These are phyloP conservation scores for Venturia canescens DNA, from an alignment of 1,140 invertebrate genomes.

Conservation along the genomic window DNA sequence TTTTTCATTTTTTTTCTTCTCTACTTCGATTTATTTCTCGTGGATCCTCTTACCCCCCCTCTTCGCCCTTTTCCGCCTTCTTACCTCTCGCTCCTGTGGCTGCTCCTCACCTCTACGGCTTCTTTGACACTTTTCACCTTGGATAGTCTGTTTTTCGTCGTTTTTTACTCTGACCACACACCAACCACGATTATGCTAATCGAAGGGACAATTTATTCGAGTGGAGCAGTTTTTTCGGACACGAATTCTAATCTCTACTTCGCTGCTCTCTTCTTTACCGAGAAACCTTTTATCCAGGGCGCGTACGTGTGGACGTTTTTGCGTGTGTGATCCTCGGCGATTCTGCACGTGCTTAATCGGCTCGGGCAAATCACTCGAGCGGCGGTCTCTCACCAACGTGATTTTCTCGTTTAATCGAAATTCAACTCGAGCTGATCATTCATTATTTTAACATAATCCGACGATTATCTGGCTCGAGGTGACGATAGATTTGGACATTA, in stretches of 20 bases:
- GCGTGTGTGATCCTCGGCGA: no score
- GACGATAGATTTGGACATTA: neutral
- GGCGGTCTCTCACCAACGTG: neutral
- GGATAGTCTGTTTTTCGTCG: no score
- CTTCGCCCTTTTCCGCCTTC: neutral
- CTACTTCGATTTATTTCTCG: neutral
- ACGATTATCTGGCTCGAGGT: neutral
- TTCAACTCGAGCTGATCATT: neutral
- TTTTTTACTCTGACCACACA: slow-evolving; percentile 15
- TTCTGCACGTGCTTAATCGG: neutral
- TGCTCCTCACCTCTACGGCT: no score
- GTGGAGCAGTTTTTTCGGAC: slow-evolving; percentile 2
- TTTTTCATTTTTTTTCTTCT: neutral
- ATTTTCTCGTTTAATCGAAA: neutral
- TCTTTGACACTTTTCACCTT: no score
- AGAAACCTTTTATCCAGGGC: neutral
- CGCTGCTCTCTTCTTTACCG: neutral
- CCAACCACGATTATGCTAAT: slow-evolving; percentile 48
- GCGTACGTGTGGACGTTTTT: neutral
- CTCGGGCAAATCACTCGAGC: neutral
- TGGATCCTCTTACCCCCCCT: neutral
- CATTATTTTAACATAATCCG: slow-evolving; percentile 25
- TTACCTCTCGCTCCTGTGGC: neutral
- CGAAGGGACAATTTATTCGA: slow-evolving; percentile 46
- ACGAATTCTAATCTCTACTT: slow-evolving; percentile 30